Base-by-base conservation (phyloP, 2,888 invertebrate species). In the Ctena decussata region DNA sequence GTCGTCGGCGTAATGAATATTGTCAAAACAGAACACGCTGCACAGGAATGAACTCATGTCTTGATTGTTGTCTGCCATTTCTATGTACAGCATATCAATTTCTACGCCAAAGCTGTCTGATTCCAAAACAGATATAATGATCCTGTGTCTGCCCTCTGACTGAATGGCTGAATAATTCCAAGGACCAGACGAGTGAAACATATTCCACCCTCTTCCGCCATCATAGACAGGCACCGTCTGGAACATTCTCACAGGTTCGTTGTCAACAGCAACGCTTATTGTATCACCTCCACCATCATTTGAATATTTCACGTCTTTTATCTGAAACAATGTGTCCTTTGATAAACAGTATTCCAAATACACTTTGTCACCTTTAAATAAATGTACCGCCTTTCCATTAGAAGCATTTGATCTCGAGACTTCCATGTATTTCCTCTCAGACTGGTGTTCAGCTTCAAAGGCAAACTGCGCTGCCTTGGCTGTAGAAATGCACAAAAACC, bases 51-150 rank as follows among this genome's bases (percentile, higher is more conserved):
- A 85, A 12, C 83, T 84, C 21, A 78, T 5, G 75, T 79, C 82
- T 86, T 86, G 11, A 57, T 15, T 21, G 15, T 35, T 30, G 1
- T 35, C 30, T 2, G 65, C 35, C 5, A 65, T 85, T 44, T 81
- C 65, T 3, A 69, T 32, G 44, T 89, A 70, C 8, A 93, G 27
- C 3, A 74, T 82, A 76, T 93, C 92, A 11, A 93, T 80, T 82
- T 93, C 93, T 1, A 93, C 81, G 18, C 92, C 92, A 82, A 90
- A 87, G 24, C 41, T 53, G 75, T 92, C 91, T 0, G 90, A 44
- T 11, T 80, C 27, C 11, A 83, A 77, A 21, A 91, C 83, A 11
- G 60, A 69, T 5, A 92, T 30, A 2, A 76, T 79, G 3, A 92
- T 41, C 1, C 71, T 85, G 44, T 91, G 90, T 24, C 86, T 53